Percentiles rank a stretch among this genome's conserved stretches.
Conservation (phyloP, 2,797 vertebrate genomes). For the Novumbra hubbsi region DNA sequence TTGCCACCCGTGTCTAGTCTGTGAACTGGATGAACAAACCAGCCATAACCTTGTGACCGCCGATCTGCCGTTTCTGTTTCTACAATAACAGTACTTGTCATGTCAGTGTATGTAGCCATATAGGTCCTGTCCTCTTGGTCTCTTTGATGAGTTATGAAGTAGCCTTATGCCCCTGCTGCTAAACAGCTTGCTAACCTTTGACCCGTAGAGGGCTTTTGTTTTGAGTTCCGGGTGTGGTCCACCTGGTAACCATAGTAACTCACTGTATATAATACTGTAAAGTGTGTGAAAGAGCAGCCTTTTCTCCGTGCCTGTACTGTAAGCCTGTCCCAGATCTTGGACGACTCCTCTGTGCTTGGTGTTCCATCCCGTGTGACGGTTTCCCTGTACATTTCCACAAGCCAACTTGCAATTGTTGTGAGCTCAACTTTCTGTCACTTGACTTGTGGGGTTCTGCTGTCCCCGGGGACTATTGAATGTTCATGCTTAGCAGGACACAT, state of each 20-base stretch:
- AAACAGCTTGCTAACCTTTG: slow-evolving; percentile 38
- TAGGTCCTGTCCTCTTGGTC: slow-evolving; percentile 25
- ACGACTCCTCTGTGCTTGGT: slow-evolving; percentile 18
- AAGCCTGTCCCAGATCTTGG: slow-evolving; percentile 52
- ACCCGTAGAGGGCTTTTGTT: slow-evolving; percentile 43
- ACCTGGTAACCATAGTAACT: slow-evolving; percentile 28
- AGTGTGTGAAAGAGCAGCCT: slow-evolving; percentile 64
- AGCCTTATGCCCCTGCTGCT: slow-evolving; percentile 33
- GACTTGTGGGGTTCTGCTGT: neutral
- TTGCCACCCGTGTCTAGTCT: slow-evolving; percentile 22
- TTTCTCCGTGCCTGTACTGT: slow-evolving; percentile 74
- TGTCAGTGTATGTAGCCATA: slow-evolving; percentile 14
- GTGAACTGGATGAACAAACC: slow-evolving; percentile 13
- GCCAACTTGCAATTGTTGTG: slow-evolving; percentile 33
- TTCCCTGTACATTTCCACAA: slow-evolving; percentile 18
- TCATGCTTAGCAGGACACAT: slow-evolving; percentile 33
- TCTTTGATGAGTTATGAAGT: slow-evolving; percentile 36
- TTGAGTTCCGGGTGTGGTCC: slow-evolving; percentile 41
- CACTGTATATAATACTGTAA: slow-evolving; percentile 42
- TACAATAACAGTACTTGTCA: slow-evolving; percentile 23
- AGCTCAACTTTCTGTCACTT: neutral
- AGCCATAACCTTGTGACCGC: slow-evolving; percentile 18
- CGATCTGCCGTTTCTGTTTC: slow-evolving; percentile 26
- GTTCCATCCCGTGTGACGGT: slow-evolving; percentile 4
- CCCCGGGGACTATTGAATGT: slow-evolving; percentile 55